Conservation (phyloP, 2,113 vertebrate species). For the Eulemur rufifrons region DNA sequence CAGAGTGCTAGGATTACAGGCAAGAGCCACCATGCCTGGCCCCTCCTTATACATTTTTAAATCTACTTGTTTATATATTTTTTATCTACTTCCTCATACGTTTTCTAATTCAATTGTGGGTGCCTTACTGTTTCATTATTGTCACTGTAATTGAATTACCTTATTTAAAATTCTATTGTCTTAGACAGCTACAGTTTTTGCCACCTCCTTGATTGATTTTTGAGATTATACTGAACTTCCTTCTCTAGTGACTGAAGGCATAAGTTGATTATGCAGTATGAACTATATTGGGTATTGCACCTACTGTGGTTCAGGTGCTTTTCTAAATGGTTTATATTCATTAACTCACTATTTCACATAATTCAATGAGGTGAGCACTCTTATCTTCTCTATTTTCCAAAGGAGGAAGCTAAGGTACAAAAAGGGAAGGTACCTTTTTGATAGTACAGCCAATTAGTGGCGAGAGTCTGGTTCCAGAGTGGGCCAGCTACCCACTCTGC, state of each 20-base stretch:
- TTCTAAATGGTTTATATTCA: not conserved
- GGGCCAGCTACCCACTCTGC: accelerated
- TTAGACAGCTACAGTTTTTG: not conserved
- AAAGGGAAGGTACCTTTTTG: not conserved
- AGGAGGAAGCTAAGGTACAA: not conserved
- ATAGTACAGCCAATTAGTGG: not conserved
- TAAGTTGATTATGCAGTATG: not conserved
- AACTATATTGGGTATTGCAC: not conserved
- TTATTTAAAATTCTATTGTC: not conserved
- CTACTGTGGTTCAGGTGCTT: not conserved
- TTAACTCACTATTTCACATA: not conserved
- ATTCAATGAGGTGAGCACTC: not conserved
- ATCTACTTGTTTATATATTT: not conserved
- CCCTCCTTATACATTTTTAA: not conserved
- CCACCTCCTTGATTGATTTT: not conserved
- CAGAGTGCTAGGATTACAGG: no score
- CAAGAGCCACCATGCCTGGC: no score
- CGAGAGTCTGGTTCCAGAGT: not conserved
- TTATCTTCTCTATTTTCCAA: not conserved
- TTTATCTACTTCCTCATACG: not conserved
- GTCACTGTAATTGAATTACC: not conserved
- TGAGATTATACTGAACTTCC: not conserved
- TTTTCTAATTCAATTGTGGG: not conserved
- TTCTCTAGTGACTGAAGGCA: not conserved
- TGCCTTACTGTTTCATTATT: not conserved